phyloP scores from a whole-genome alignment of 2,797 vertebrate species.

The Glyptemys insculpta region DNA sequence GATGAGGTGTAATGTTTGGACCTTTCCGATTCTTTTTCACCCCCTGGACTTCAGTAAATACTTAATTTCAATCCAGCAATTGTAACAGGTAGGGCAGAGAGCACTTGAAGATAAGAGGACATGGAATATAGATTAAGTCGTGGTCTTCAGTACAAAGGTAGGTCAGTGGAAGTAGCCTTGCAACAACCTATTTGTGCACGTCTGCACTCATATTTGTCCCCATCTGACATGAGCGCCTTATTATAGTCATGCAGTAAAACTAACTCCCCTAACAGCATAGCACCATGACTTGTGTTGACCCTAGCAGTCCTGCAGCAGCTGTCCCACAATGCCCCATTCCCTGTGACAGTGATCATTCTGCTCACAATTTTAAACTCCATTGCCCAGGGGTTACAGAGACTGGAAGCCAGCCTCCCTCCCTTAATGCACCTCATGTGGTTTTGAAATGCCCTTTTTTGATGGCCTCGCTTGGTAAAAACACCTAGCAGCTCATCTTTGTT shows the following conservation, averaged over 20 bases:
- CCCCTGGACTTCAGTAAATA: not conserved
- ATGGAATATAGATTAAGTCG: not conserved
- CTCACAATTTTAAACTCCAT: not conserved
- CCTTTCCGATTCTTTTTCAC: not conserved
- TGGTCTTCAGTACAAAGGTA: no score
- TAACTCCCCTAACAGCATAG: no score
- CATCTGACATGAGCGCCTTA: no score
- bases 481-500: not conserved
- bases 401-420: not conserved
- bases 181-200: no score
- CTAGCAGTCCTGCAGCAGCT: no score
- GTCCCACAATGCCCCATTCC: no score
- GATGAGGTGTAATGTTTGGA: not conserved
- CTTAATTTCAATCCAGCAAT: accelerated
- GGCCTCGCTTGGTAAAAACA: not conserved
- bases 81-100: not conserved
- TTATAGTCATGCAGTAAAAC: no score
- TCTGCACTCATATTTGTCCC: no score
- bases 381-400: not conserved
- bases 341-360: no score
- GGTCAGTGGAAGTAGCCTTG: no score
- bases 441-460: not conserved
- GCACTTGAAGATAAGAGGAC: not conserved
- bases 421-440: not conserved
- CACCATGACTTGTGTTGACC: no score